Base-by-base conservation (phyloP, 2,113 vertebrate genomes). In the Clinocottus analis region DNA sequence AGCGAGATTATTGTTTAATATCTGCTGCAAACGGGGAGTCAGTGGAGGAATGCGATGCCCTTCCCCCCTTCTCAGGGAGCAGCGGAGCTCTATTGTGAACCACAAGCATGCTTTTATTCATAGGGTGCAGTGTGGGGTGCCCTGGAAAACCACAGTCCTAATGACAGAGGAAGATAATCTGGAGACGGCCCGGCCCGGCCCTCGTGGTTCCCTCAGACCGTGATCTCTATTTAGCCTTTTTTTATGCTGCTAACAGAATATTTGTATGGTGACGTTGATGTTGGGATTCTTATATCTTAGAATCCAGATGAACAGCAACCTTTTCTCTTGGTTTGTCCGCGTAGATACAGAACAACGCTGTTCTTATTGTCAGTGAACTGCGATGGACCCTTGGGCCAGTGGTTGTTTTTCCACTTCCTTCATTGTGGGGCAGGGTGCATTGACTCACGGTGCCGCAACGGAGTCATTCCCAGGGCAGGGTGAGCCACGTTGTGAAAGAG, bases 11-110 rank as follows among this genome's bases (percentile, higher is more conserved):
- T 88, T 80, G 77, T 89, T 88, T 90, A 73, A 93, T 89, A 88
- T 88, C 73, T 79, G 76, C 59, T 69, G 75, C 69, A 79, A 82
- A 87, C 84, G 69, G 85, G 69, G 67, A 90, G 90, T 90, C 84
- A 88, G 87, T 68, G 5, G 68, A 91, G 90, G 92, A 93, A 93
- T 93, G 90, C 35, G 17, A 41, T n/a, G 76, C 92, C 92, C 92
- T 79, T 87, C 92, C 92, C 92, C 53, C 91, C 85, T 77, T 80
- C 82, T 80, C n/a, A 37, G 79, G 78, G 76, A 80, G 86, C 63
- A 87, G 88, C 64, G 0, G 35, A 35, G 85, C 85, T 84, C 90
- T 72, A 88, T 92, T 93, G 92, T 93, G 85, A 91, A 83, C 83
- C 84, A 83, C 80, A 81, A 83, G 84, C 88, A 49, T 85, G 90